Percentiles rank a stretch among this genome's conserved stretches.
Conservation (phyloP, 2,888 invertebrate species). For the Harpalus rubripes region DNA sequence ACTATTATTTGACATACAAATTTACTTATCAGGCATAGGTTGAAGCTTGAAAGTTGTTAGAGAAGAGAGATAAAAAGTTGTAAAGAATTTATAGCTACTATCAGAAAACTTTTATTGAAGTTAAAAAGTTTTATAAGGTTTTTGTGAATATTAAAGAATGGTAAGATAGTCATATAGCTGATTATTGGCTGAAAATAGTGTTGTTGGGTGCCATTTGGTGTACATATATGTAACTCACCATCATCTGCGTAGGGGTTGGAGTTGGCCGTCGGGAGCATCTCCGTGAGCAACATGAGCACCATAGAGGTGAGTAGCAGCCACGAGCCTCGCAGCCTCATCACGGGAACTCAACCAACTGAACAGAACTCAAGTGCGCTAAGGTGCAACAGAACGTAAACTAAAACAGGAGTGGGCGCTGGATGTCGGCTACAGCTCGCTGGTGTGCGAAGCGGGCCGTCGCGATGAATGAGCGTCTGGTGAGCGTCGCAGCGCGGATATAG, state of each 20-base stretch:
- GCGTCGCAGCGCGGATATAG: conserved; percentile 74
- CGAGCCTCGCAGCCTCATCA: conserved; percentile 74
- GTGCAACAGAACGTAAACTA: conserved; percentile 71
- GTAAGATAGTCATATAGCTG: too few relatives aligned
- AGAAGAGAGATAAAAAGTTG: too few relatives aligned
- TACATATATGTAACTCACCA: conserved; percentile 72
- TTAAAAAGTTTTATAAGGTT: too few relatives aligned
- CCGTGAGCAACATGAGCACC: conserved; percentile 74
- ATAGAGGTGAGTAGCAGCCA: conserved; percentile 75
- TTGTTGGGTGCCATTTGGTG: too few relatives aligned
- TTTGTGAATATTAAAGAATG: too few relatives aligned
- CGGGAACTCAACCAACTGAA: conserved; percentile 58
- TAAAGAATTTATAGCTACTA: too few relatives aligned
- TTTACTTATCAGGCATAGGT: too few relatives aligned
- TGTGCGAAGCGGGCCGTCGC: conserved; percentile 64
- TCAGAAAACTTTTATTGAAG: too few relatives aligned
- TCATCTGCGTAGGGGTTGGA: conserved; percentile 75
- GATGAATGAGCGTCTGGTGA: conserved; percentile 72
- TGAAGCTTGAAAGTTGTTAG: too few relatives aligned
- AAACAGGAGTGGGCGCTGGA: conserved; percentile 69
- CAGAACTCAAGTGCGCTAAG: background rate
- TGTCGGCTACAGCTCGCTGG: conserved; percentile 70
- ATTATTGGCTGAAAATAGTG: too few relatives aligned
- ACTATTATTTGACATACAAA: too few relatives aligned
- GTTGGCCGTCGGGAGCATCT: conserved; percentile 72